A percentile compares a stretch with the other conserved stretches of the same genome.
phyloP scores from a whole-genome alignment of 2,888 invertebrate genomes.

The Ormyrus rosae region DNA sequence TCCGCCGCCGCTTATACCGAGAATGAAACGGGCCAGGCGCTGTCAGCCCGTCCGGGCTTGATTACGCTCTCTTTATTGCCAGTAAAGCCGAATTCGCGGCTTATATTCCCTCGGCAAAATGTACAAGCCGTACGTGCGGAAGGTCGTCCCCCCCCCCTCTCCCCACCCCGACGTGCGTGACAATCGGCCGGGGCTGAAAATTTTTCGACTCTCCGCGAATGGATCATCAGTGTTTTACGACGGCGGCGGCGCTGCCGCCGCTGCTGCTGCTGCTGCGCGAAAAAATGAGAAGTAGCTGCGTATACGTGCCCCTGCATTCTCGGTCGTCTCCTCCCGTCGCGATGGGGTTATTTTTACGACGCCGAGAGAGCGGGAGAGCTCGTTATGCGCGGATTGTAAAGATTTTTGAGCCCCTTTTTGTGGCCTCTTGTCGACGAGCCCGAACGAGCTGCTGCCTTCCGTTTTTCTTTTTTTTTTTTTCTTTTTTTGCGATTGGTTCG shows the following conservation, averaged over 20 bases:
- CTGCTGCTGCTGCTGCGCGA: background rate
- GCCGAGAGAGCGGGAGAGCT: background rate
- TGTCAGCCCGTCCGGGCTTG: constrained; percentile 3
- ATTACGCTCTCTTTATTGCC: constrained; percentile 48
- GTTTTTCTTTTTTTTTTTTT: background rate
- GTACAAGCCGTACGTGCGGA: background rate
- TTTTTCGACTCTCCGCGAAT: constrained; percentile 5
- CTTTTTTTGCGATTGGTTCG: background rate
- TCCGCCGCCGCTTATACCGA: background rate
- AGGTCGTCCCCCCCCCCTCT: background rate
- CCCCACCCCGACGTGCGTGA: too few species aligned
- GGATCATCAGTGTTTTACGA: constrained; percentile 27
- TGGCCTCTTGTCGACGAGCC: too few species aligned
- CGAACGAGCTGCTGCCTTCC: too few species aligned
- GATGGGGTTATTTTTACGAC: background rate
- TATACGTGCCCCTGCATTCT: background rate
- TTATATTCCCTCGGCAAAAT: constrained; percentile 5
- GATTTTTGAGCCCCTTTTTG: background rate
- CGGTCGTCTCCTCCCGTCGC: background rate
- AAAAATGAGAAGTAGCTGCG: background rate
- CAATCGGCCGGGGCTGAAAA: too few species aligned
- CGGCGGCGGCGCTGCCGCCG: background rate
- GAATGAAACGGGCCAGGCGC: background rate
- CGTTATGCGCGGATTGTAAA: constrained; percentile 11
- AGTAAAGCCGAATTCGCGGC: constrained; percentile 42